Conservation (phyloP, 2,113 vertebrate genomes). For the Seriola rivoliana region DNA sequence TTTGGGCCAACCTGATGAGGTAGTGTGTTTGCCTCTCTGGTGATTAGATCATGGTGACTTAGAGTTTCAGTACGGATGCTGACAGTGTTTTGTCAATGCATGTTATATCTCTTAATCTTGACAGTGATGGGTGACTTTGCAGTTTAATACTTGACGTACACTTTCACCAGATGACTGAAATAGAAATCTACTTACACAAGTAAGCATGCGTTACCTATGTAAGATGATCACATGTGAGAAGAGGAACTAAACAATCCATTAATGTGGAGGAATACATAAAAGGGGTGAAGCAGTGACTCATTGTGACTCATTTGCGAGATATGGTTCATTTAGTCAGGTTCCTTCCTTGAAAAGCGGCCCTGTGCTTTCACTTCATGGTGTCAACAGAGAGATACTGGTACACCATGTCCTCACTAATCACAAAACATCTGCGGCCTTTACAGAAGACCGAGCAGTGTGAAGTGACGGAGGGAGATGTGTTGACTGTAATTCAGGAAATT, state of each 20-base stretch:
- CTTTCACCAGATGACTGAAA: not conserved
- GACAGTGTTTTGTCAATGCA: constrained; percentile 4
- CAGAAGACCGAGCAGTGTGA: constrained; percentile 33
- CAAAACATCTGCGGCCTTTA: constrained; percentile 30
- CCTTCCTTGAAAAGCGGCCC: constrained; percentile 19
- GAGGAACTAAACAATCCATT: not conserved
- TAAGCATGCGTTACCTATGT: not conserved
- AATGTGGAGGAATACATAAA: constrained; percentile 1
- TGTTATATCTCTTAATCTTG: constrained; percentile 14
- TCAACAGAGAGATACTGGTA: constrained; percentile 64
- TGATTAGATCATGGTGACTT: constrained; percentile 28
- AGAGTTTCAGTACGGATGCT: constrained; percentile 11
- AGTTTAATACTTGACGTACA: constrained; percentile 7
- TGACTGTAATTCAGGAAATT: constrained; percentile 74
- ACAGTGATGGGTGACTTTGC: not conserved
- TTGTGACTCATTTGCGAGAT: constrained; percentile 64
- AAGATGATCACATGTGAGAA: not conserved
- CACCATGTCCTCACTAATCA: constrained; percentile 58
- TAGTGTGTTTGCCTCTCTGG: constrained; percentile 41
- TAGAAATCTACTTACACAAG: constrained; percentile 10
- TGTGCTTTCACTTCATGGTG: constrained; percentile 29
- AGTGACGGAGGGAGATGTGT: constrained; percentile 39
- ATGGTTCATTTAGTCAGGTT: constrained; percentile 49
- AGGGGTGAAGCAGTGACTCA: constrained; percentile 38
- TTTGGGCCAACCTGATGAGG: constrained; percentile 29